Conservation (phyloP, 2,113 vertebrate species). For the Tragelaphus strepsiceros region DNA sequence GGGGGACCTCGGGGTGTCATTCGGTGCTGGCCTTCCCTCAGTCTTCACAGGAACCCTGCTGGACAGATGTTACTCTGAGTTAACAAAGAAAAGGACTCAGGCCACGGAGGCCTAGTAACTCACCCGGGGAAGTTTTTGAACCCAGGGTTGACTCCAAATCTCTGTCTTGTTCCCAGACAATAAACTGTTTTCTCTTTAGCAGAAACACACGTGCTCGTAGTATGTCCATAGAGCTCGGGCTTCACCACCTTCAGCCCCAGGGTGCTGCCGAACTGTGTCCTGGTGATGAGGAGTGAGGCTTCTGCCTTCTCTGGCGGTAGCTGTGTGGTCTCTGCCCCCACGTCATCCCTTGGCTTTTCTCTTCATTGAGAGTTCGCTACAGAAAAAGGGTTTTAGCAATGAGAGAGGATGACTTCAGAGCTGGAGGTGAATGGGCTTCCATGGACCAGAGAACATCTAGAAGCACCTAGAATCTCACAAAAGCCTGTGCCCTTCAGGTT, state of each 20-base stretch:
- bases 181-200: not conserved
- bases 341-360: not conserved
- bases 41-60: not conserved
- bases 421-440: not conserved
- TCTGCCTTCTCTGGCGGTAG: not conserved
- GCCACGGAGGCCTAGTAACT: not conserved
- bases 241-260: not conserved
- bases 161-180: not conserved
- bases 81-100: not conserved
- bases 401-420: not conserved
- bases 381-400: not conserved
- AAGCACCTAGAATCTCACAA: not conserved
- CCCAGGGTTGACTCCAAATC: not conserved
- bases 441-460: not conserved
- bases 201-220: not conserved
- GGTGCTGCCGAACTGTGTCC: accelerated
- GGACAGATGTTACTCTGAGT: not conserved
- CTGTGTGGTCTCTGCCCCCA: not conserved
- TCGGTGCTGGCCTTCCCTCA: not conserved
- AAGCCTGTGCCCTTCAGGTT: not conserved
- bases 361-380: not conserved
- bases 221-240: not conserved
- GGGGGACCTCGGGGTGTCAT: accelerated
- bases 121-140: not conserved
- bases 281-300: not conserved